Evolutionary conservation across 1,140 invertebrate species (phyloP).

Genomic region (Hyles vespertilio): DNA sequence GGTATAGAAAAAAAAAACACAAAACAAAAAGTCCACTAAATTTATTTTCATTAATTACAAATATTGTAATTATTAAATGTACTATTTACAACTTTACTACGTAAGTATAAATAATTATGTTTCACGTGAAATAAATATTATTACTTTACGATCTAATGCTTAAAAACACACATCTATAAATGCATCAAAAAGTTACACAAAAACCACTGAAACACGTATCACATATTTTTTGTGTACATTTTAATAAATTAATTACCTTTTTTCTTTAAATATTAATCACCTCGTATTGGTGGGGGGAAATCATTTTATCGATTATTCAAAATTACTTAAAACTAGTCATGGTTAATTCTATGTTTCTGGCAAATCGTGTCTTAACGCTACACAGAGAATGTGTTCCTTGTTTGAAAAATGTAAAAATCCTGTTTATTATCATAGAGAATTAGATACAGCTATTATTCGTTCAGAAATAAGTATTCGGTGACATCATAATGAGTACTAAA

Average conservation of each 20-base stretch:
- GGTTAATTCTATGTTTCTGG: conserved; percentile 42
- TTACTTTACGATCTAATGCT: conserved; percentile 23
- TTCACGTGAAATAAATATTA: conserved; percentile 24
- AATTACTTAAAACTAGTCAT: conserved; percentile 35
- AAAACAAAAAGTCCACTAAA: conserved; percentile 10
- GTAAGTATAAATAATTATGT: conserved; percentile 42
- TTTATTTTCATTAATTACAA: conserved; percentile 65
- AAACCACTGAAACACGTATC: conserved; percentile 54
- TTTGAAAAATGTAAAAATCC: neutral
- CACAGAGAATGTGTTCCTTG: conserved; percentile 3
- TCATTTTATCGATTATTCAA: conserved; percentile 15
- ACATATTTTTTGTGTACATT: conserved; percentile 64
- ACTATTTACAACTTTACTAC: conserved; percentile 61
- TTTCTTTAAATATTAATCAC: conserved; percentile 19
- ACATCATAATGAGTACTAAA: too few species aligned
- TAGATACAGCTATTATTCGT: too few species aligned
- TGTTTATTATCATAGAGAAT: too few species aligned
- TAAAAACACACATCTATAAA: conserved; percentile 51
- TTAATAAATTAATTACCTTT: conserved; percentile 21
- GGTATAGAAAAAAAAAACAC: conserved; percentile 10
- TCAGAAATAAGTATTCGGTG: too few species aligned
- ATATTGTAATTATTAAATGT: conserved; percentile 61
- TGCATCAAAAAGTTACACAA: conserved; percentile 45
- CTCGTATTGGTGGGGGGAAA: conserved; percentile 36
- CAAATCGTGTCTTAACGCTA: conserved; percentile 30